Conservation (phyloP, 2,888 invertebrate genomes). For the Dicyrtomina minuta region DNA sequence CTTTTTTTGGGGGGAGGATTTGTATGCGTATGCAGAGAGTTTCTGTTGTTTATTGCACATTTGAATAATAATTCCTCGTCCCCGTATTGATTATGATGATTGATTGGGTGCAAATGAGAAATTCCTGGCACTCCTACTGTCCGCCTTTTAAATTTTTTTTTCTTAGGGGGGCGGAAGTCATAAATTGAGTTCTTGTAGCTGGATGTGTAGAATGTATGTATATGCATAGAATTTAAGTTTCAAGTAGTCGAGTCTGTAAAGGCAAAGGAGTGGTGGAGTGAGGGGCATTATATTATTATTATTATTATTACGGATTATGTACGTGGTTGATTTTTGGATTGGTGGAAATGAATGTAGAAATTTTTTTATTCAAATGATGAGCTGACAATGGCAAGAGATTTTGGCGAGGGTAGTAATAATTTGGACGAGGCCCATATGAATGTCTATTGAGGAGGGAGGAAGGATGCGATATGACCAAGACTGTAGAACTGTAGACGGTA, state of each 20-base stretch:
- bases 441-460: not conserved
- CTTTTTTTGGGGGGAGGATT: too few species aligned
- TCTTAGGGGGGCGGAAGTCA: slow-evolving; percentile 24
- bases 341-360: too few species aligned
- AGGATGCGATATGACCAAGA: not conserved
- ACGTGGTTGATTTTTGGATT: not conserved
- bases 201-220: too few species aligned
- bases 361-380: too few species aligned
- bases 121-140: slow-evolving; percentile 26
- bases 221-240: too few species aligned
- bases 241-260: too few species aligned
- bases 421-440: not conserved
- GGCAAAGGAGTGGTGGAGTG: too few species aligned
- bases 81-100: slow-evolving; percentile 37
- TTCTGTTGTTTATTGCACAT: not conserved
- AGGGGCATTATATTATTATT: too few species aligned
- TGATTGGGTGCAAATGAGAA: slow-evolving; percentile 41
- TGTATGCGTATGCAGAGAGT: too few species aligned
- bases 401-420: not conserved
- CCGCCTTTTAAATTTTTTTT: slow-evolving; percentile 23
- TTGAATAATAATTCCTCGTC: slow-evolving; percentile 25
- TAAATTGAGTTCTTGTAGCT: slow-evolving; percentile 2
- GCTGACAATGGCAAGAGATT: too few species aligned
- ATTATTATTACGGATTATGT: not conserved
- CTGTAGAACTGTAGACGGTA: not conserved